Percentiles rank a stretch among this genome's conserved stretches.
Conservation (phyloP, 2,113 vertebrate genomes). For the Nesogale talazaci region DNA sequence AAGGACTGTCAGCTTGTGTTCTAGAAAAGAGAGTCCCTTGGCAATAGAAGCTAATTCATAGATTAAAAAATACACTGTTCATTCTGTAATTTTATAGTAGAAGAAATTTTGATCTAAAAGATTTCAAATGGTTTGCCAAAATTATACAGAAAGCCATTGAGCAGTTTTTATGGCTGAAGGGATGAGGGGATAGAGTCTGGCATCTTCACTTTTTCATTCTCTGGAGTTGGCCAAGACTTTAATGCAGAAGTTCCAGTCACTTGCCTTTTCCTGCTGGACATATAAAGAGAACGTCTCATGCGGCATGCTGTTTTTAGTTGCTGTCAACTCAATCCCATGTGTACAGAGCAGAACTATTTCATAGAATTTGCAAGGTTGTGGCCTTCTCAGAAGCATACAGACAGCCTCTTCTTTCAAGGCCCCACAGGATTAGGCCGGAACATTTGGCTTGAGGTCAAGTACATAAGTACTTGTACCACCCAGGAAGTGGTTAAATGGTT, state of each 20-base stretch:
- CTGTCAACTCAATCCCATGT: neutral
- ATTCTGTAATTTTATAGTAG: neutral
- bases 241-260: neutral
- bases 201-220: neutral
- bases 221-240: neutral
- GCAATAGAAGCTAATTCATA: neutral
- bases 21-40: neutral
- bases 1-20: neutral
- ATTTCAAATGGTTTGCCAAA: conserved; percentile 4
- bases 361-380: neutral
- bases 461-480: neutral
- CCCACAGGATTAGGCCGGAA: neutral
- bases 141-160: conserved; percentile 8
- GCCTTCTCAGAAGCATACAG: neutral
- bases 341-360: neutral
- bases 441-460: neutral
- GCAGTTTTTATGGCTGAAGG: neutral
- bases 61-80: neutral
- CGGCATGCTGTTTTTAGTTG: neutral
- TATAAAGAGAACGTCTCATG: neutral
- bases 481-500: neutral
- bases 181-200: neutral
- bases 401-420: neutral
- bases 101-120: neutral
- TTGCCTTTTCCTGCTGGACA: neutral